These are phyloP conservation scores for Eulacestoma nigropectus DNA, from an alignment of 2,113 vertebrate genomes.

Conservation along the genomic window DNA sequence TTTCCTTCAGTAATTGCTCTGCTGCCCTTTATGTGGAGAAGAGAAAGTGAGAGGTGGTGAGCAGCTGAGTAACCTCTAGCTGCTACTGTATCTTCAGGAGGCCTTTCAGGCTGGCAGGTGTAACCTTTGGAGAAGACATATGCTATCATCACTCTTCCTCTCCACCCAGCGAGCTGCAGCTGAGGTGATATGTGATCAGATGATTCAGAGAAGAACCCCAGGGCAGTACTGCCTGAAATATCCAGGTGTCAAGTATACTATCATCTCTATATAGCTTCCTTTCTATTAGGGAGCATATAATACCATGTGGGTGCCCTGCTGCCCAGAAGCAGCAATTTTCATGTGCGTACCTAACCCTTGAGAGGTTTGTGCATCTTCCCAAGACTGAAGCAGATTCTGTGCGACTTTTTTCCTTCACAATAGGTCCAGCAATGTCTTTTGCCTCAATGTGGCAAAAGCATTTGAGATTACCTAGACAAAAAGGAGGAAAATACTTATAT, in stretches of 20 bases:
- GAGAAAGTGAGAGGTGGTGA: conserved; percentile 34
- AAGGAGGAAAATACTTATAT: background rate
- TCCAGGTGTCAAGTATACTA: background rate
- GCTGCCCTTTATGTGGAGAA: conserved; percentile 44
- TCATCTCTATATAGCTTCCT: background rate
- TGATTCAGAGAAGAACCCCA: background rate
- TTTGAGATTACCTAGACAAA: background rate
- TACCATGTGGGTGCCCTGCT: background rate
- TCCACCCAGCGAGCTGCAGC: background rate
- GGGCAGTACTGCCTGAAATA: background rate
- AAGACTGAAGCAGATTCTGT: background rate
- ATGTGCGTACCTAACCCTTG: background rate
- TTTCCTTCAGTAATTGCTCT: conserved; percentile 36
- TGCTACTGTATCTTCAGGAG: conserved; percentile 59
- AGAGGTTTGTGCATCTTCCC: background rate
- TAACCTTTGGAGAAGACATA: conserved; percentile 61
- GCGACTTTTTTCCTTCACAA: background rate
- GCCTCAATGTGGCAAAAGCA: background rate
- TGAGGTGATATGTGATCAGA: background rate
- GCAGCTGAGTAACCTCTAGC: conserved; percentile 48
- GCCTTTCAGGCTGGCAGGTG: conserved; percentile 50
- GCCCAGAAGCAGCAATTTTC: background rate
- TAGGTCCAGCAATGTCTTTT: background rate
- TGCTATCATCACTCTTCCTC: conserved; percentile 33
- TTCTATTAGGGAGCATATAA: background rate